Evolutionary conservation across 2,113 vertebrate species (phyloP), one percentile per base, ranked within the genome.

Genomic region (Meriones unguiculatus): DNA sequence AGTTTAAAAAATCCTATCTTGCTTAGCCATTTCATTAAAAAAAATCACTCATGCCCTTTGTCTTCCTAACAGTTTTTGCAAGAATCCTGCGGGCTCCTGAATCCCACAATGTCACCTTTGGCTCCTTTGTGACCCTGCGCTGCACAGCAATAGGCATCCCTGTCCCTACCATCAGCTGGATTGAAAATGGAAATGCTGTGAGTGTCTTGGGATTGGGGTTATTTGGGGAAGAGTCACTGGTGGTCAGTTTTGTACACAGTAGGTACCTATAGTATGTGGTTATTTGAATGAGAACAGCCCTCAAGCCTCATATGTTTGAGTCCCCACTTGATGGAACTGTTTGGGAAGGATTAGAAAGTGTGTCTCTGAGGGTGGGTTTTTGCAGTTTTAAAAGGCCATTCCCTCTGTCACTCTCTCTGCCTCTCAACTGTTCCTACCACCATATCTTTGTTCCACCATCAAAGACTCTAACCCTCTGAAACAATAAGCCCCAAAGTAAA

Each of bases 141-240:
- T 99, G 99, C 67, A 98, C 99, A 0, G 99, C 99, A 0, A 99
- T 99, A 0, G 99, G 99, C 54, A 99, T 99, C 97, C 99, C 99
- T 46, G 98, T 99, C 65, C 99, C 99, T 59, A 99, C 99, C 30
- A 97, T 99, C 97, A 99, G 99, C 93, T 99, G 99, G 99, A 98
- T 99, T 98, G 99, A 99, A 98, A 99, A 99, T 18, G 99, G 99
- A 90, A 99, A 99, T 98, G 98, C 99, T 69, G 99, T 99, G 98
- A 99, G 99, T 99, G 17, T 84, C 59, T 72, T 64, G 75, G 85
- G 50, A 69, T 15, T 46, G 32, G 76, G 93, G 93, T 69, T 80
- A 9, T 38, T 20, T 77, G 0, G 0, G 76, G 87, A 97, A 77
- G 0, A 1, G n/a, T 59, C n/a, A 2, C 2, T 17, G 22, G 12